Evolutionary conservation across 2,797 vertebrate genomes (phyloP).

Genomic region (Hirundo rustica): DNA sequence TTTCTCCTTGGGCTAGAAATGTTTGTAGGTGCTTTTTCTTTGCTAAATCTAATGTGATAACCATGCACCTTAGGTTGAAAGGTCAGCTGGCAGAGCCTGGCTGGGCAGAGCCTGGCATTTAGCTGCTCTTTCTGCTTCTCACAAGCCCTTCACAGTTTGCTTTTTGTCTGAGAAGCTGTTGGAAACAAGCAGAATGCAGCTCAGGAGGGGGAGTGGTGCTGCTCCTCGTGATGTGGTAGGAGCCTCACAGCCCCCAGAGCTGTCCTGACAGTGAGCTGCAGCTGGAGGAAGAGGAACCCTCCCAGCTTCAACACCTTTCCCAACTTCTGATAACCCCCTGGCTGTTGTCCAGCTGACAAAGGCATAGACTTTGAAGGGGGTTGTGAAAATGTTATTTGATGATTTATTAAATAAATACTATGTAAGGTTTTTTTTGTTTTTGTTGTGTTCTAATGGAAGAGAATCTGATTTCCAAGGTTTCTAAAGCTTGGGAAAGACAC

Average conservation of each 20-base stretch:
- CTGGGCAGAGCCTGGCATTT: background rate
- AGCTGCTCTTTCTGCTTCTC: background rate
- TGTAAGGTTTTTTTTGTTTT: background rate
- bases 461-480: background rate
- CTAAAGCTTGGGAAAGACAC: background rate
- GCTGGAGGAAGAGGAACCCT: background rate
- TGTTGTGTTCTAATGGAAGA: background rate
- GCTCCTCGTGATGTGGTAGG: background rate
- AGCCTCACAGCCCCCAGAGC: background rate
- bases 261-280: background rate
- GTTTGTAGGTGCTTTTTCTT: background rate
- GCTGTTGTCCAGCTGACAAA: background rate
- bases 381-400: background rate
- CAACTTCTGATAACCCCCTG: background rate
- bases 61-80: background rate
- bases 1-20: background rate
- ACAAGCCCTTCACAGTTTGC: background rate
- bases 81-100: background rate
- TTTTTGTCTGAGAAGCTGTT: background rate
- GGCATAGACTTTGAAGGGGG: background rate
- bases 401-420: background rate
- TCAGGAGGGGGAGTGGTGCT: fast-evolving
- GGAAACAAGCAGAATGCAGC: background rate
- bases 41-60: background rate
- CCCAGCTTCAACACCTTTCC: background rate